Evolutionary conservation across 2,888 invertebrate genomes (phyloP).

Genomic region (Gymnocheta viridis): DNA sequence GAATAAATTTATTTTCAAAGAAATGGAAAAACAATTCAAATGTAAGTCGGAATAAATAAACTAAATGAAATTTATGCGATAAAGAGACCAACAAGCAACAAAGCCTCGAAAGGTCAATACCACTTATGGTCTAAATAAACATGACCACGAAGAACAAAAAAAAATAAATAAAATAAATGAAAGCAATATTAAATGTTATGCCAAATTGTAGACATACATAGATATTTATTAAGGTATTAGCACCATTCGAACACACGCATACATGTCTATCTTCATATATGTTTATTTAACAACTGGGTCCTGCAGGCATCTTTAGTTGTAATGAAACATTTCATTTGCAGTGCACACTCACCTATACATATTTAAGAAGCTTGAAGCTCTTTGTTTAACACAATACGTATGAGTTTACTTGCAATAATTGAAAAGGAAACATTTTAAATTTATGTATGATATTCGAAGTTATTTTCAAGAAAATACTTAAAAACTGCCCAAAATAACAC

Average conservation of each 20-base stretch:
- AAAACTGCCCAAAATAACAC: too few species aligned
- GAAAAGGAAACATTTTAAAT: too few species aligned
- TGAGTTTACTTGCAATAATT: too few species aligned
- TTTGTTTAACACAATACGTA: too few species aligned
- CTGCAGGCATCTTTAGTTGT: background rate
- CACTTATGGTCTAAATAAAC: slow-evolving; percentile 21
- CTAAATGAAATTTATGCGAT: slow-evolving; percentile 10
- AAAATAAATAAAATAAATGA: slow-evolving; percentile 3
- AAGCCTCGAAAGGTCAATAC: slow-evolving; percentile 33
- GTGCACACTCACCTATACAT: background rate
- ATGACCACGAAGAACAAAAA: background rate
- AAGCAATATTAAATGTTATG: slow-evolving; percentile 20
- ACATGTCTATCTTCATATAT: background rate
- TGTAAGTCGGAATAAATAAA: background rate
- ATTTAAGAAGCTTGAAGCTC: too few species aligned
- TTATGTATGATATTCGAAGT: too few species aligned
- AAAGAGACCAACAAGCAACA: slow-evolving; percentile 49
- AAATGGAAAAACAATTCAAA: slow-evolving; percentile 6
- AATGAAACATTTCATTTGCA: background rate
- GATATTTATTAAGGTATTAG: slow-evolving; percentile 57
- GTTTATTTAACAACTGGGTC: background rate
- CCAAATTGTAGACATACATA: slow-evolving; percentile 31
- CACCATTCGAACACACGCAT: background rate
- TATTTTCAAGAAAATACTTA: too few species aligned
- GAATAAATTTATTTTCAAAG: slow-evolving; percentile 33